Conservation (phyloP, 2,888 invertebrate genomes). For the Lamellibrachia satsuma region DNA sequence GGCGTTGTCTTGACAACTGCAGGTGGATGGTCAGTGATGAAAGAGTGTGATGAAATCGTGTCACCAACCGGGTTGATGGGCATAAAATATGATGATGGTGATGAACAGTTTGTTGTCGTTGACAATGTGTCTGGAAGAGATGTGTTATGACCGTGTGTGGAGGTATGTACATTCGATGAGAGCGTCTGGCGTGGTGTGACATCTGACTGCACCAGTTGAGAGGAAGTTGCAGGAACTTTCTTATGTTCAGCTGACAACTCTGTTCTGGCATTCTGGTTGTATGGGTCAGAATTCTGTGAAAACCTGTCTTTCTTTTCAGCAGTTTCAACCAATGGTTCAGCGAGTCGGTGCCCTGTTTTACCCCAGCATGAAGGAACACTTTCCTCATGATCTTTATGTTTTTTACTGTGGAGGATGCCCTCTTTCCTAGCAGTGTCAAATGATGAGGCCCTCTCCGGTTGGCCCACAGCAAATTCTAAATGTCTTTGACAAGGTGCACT, state of each 20-base stretch:
- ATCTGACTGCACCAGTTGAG: neutral
- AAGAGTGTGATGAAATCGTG: neutral
- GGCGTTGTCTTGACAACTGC: slow-evolving; percentile 7
- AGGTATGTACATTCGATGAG: neutral
- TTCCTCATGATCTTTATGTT: neutral
- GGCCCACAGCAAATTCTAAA: neutral
- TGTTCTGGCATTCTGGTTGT: neutral
- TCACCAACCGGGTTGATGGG: neutral
- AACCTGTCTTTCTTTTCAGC: neutral
- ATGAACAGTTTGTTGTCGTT: neutral
- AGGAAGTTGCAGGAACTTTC: neutral
- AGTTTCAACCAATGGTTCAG: neutral
- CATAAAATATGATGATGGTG: neutral
- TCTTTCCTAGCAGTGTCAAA: neutral
- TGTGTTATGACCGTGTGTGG: neutral
- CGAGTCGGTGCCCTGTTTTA: neutral
- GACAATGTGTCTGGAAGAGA: neutral
- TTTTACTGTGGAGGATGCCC: neutral
- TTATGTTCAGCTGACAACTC: neutral
- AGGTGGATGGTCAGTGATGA: neutral
- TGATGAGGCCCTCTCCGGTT: neutral
- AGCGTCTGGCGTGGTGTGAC: neutral
- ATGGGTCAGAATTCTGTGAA: neutral
- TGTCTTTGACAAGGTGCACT: neutral
- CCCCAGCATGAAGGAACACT: neutral